These are phyloP conservation scores for Zaprionus inermis DNA, from an alignment of 1,140 invertebrate species.

Conservation along the genomic window DNA sequence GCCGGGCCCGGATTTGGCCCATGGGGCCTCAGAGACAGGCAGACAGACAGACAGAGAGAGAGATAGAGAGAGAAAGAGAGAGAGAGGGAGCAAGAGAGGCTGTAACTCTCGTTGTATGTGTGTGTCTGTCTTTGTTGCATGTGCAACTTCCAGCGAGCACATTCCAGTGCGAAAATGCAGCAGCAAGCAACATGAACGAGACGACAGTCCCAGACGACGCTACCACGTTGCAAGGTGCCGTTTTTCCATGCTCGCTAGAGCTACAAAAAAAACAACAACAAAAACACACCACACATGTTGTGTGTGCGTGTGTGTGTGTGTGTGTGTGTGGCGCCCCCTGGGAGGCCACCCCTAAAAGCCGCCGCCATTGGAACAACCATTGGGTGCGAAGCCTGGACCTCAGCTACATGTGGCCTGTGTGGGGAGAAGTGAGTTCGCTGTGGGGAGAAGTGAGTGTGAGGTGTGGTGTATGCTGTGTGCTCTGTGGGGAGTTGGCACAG, in stretches of 20 bases:
- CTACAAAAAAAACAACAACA: conserved; percentile 16
- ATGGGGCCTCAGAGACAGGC: conserved; percentile 29
- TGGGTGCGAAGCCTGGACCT: background rate
- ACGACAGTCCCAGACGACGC: background rate
- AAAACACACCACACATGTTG: conserved; percentile 8
- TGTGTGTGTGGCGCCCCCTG: conserved; percentile 19
- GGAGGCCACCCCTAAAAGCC: conserved; percentile 37
- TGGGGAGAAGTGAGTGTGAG: background rate
- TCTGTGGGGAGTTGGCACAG: background rate
- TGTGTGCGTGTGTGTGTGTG: background rate
- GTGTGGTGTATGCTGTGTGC: conserved; percentile 5
- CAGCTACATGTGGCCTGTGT: background rate
- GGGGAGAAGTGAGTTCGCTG: background rate
- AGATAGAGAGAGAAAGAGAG: too few relatives aligned
- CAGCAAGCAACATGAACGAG: conserved; percentile 22
- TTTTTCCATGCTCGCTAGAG: background rate
- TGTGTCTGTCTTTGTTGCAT: conserved; percentile 32
- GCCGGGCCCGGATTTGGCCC: conserved; percentile 36
- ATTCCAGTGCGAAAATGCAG: conserved; percentile 69
- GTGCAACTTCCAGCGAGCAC: conserved; percentile 64
- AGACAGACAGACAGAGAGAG: background rate
- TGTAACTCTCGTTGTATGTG: conserved; percentile 3
- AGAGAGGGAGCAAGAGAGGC: too few relatives aligned
- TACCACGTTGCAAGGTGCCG: conserved; percentile 42
- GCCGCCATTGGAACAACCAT: conserved; percentile 35